phyloP scores from a whole-genome alignment of 2,888 invertebrate species.

The Papilio protenor region DNA sequence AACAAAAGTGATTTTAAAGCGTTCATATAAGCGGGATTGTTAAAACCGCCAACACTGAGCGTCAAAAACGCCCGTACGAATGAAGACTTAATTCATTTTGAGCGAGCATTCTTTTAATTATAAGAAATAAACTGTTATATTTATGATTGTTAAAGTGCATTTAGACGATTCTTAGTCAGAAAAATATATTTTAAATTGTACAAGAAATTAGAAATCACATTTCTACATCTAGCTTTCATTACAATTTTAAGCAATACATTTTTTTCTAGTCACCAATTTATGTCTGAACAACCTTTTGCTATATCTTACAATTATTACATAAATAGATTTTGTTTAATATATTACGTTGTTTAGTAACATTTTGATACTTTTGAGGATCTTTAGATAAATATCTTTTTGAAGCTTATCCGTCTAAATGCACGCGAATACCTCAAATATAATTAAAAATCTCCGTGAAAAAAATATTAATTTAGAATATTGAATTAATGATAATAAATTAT shows the following conservation, averaged over 20 bases:
- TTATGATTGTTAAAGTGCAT: slow-evolving; percentile 3
- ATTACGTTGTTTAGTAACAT: not conserved
- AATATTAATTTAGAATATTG: not conserved
- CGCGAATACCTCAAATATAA: not conserved
- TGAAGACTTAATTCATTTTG: not conserved
- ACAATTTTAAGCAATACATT: not conserved
- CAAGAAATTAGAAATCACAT: not conserved
- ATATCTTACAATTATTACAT: not conserved
- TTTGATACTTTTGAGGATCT: not conserved
- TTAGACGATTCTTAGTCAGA: not conserved
- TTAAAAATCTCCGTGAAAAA: not conserved
- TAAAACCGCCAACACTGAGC: too few relatives aligned
- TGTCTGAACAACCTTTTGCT: not conserved
- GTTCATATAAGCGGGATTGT: too few relatives aligned
- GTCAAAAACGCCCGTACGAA: too few relatives aligned
- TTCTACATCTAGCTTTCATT: not conserved
- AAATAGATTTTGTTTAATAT: not conserved
- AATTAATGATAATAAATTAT: slow-evolving; percentile 18
- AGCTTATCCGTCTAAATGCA: slow-evolving; percentile 20
- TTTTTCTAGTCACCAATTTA: too few relatives aligned
- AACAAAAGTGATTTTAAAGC: too few relatives aligned
- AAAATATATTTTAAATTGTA: slow-evolving; percentile 1
- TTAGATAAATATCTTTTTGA: not conserved
- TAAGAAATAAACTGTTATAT: not conserved
- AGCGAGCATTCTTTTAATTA: not conserved